Conservation (phyloP, 2,797 vertebrate species). For the Falco novaeseelandiae region DNA sequence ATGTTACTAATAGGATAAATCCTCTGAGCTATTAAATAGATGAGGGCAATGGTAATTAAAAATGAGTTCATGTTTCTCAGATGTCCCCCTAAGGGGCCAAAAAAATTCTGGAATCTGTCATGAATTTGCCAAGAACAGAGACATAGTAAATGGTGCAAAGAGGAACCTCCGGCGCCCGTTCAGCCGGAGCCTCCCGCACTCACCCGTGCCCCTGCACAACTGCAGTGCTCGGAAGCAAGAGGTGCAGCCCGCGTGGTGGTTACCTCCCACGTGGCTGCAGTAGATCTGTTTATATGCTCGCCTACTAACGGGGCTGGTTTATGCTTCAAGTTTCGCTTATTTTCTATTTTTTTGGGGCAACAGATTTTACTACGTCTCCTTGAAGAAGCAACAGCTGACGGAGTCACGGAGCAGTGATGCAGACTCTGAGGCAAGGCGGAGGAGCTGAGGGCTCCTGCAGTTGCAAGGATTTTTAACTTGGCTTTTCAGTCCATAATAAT, state of each 20-base stretch:
- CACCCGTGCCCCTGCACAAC: not conserved
- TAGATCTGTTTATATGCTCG: not conserved
- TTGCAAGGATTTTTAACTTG: not conserved
- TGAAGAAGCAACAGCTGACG: not conserved
- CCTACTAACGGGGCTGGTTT: not conserved
- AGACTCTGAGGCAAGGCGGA: not conserved
- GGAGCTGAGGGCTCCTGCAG: not conserved
- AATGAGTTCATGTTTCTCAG: not conserved
- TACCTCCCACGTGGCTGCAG: not conserved
- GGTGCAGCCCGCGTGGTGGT: not conserved
- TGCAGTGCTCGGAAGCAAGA: not conserved
- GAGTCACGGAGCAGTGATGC: not conserved
- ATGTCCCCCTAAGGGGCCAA: not conserved
- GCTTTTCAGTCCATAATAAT: not conserved
- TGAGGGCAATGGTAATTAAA: not conserved
- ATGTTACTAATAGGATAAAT: not conserved
- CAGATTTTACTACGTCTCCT: conserved; percentile 9
- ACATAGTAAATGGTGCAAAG: not conserved
- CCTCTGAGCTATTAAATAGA: conserved; percentile 4
- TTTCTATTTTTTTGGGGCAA: not conserved
- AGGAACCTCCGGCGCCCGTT: not conserved
- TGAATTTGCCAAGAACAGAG: not conserved
- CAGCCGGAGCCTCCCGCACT: rapidly evolving
- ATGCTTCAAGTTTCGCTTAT: not conserved
- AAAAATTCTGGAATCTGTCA: not conserved